Percentiles rank a stretch among this genome's conserved stretches.
Evolutionary conservation across 2,797 vertebrate genomes (phyloP).

Genomic region (Stomatorhinus walkeri): DNA sequence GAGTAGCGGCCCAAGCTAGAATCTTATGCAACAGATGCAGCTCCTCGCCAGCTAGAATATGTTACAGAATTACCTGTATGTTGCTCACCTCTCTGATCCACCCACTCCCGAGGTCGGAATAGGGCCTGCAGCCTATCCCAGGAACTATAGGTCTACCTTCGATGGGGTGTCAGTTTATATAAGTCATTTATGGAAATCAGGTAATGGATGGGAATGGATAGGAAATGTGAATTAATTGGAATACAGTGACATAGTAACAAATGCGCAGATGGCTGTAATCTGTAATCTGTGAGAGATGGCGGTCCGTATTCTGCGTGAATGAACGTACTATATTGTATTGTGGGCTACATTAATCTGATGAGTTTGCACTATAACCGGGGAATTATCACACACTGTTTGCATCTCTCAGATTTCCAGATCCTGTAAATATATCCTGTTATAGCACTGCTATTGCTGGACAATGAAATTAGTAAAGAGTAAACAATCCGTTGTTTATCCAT

Average conservation of each 20-base stretch:
- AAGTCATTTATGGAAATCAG: neutral
- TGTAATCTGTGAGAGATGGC: conserved; percentile 13
- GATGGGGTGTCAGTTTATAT: neutral
- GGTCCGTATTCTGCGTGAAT: conserved; percentile 10
- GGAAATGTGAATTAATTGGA: conserved; percentile 6
- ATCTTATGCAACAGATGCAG: neutral
- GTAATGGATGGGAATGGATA: neutral
- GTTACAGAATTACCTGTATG: neutral
- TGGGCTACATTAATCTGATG: conserved; percentile 17
- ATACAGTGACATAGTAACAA: conserved; percentile 10
- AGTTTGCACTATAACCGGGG: neutral
- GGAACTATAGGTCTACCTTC: neutral
- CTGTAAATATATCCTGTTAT: neutral
- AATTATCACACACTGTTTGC: neutral
- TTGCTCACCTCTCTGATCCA: neutral
- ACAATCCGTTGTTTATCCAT: neutral
- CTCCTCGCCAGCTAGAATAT: neutral
- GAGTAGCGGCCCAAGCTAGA: neutral
- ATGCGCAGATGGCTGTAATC: conserved; percentile 8
- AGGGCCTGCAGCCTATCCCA: neutral
- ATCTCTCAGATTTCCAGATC: conserved; percentile 4
- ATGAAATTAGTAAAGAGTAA: neutral
- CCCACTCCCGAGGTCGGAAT: neutral
- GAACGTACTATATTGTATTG: neutral
- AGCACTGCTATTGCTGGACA: neutral